Evolutionary conservation across 2,797 vertebrate species (phyloP).

Genomic region (Ambastaia sidthimunki): DNA sequence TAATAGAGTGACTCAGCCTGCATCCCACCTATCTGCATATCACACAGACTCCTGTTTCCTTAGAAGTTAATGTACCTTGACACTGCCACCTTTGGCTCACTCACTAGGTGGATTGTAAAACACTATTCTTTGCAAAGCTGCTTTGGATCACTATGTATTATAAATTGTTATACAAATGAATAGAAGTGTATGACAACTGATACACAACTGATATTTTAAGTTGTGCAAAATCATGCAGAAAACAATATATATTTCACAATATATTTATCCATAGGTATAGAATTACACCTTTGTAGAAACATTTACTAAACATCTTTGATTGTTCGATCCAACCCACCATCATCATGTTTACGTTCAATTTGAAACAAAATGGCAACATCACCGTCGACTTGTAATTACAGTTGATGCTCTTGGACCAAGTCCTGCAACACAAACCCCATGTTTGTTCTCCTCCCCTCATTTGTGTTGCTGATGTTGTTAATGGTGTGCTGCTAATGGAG

Average conservation of each 20-base stretch:
- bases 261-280: too few relatives aligned
- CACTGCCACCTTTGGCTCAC: too few relatives aligned
- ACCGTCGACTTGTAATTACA: conserved; percentile 73
- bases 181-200: too few relatives aligned
- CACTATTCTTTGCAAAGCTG: too few relatives aligned
- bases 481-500: conserved; percentile 81
- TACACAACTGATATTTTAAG: too few relatives aligned
- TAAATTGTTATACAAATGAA: too few relatives aligned
- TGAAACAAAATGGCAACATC: conserved; percentile 76
- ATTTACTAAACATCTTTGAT: conserved; percentile 46
- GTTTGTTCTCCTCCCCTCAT: conserved; percentile 41
- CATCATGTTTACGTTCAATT: conserved; percentile 66
- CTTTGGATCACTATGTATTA: too few relatives aligned
- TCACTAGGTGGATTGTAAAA: too few relatives aligned
- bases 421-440: conserved; percentile 33
- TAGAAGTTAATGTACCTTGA: neutral
- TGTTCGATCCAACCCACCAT: conserved; percentile 43
- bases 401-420: conserved; percentile 34
- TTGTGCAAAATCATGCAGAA: too few relatives aligned
- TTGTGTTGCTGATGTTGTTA: conserved; percentile 75
- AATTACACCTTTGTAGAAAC: neutral
- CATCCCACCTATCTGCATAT: neutral
- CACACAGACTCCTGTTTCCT: neutral
- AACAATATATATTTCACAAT: too few relatives aligned
- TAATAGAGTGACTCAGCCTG: conserved; percentile 9